Evolutionary conservation across 2,113 vertebrate genomes (phyloP).

Genomic region (Arizona elegans): DNA sequence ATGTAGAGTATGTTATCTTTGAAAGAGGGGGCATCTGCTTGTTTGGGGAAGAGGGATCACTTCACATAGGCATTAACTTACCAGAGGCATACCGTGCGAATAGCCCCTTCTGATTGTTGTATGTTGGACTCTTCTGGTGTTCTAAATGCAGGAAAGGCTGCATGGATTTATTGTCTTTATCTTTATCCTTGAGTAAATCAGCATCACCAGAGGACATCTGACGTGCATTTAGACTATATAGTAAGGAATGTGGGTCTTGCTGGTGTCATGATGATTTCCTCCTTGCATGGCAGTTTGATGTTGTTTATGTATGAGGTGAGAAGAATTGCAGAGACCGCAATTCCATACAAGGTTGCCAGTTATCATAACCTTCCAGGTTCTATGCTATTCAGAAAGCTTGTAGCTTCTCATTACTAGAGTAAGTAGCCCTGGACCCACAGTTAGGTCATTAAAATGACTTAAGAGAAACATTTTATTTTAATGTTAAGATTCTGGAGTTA

Average conservation of each 20-base stretch:
- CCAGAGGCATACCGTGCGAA: background rate
- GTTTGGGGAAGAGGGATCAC: background rate
- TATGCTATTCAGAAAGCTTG: background rate
- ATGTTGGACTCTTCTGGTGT: background rate
- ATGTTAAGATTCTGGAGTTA: background rate
- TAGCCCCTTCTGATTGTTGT: background rate
- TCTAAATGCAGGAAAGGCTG: background rate
- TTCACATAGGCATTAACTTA: background rate
- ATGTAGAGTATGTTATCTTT: background rate
- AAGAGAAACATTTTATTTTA: background rate
- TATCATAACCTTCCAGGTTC: background rate
- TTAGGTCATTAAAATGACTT: background rate
- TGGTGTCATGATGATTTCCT: background rate
- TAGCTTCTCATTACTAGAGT: background rate
- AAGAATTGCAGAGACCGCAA: background rate
- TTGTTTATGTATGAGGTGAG: background rate
- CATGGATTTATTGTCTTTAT: background rate
- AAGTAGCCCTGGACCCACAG: background rate
- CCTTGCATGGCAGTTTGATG: background rate
- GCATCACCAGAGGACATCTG: background rate
- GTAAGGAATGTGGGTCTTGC: background rate
- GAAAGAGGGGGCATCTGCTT: background rate
- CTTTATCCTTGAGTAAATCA: background rate
- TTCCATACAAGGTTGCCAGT: background rate
- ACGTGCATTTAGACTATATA: background rate